Conservation (phyloP, 2,797 vertebrate genomes). For the Anableps anableps region DNA sequence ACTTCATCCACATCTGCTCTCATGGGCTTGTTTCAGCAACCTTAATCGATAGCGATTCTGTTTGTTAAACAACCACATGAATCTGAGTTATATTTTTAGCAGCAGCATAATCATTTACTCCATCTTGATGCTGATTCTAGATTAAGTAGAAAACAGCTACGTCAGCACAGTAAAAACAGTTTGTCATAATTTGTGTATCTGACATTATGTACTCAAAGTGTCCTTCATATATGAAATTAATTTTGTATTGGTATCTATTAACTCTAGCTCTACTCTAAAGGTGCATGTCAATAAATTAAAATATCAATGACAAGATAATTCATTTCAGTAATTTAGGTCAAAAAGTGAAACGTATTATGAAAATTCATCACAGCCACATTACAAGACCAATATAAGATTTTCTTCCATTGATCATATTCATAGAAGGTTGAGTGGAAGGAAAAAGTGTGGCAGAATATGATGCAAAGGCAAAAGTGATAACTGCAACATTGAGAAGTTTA, state of each 20-base stretch:
- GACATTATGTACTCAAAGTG: background rate
- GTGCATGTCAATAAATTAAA: background rate
- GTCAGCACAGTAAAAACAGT: background rate
- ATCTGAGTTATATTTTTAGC: slow-evolving; percentile 59
- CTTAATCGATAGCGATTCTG: slow-evolving; percentile 64
- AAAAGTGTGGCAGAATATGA: background rate
- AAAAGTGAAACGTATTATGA: too few species aligned
- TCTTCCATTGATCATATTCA: background rate
- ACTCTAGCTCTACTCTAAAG: slow-evolving; percentile 14
- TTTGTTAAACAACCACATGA: slow-evolving; percentile 71
- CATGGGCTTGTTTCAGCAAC: slow-evolving; percentile 66
- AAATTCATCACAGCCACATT: background rate
- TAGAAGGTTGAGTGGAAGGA: background rate
- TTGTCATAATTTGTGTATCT: background rate
- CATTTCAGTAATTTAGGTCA: background rate
- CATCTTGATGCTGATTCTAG: slow-evolving; percentile 39
- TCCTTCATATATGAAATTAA: background rate
- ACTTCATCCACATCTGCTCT: slow-evolving; percentile 73
- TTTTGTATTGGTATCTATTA: slow-evolving; percentile 4
- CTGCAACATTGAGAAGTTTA: background rate
- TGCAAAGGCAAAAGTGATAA: background rate
- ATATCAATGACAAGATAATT: background rate
- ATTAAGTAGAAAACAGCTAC: slow-evolving; percentile 38
- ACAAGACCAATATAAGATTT: too few species aligned
- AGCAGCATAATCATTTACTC: slow-evolving; percentile 47